Conservation (phyloP, 2,113 vertebrate genomes). For the Falco punctatus region DNA sequence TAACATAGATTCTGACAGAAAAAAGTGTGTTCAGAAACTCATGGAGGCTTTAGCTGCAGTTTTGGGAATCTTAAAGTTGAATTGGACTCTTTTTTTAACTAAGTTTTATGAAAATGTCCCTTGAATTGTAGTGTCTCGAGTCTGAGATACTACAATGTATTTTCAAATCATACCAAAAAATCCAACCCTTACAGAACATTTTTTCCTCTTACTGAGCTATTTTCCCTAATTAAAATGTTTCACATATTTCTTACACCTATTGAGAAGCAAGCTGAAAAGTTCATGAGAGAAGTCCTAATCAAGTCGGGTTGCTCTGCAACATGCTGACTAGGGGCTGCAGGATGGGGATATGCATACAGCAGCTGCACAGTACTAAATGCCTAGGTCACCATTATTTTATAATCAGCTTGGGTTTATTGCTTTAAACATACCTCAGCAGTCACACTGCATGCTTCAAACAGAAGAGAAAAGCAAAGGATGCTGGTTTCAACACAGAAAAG, state of each 20-base stretch:
- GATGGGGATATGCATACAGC: not conserved
- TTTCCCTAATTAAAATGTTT: not conserved
- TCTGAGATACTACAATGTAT: fast-evolving
- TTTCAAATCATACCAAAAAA: not conserved
- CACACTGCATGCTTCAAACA: not conserved
- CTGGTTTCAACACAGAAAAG: not conserved
- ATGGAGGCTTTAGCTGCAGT: not conserved
- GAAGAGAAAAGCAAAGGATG: not conserved
- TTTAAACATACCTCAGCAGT: not conserved
- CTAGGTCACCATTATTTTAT: not conserved
- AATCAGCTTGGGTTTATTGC: not conserved
- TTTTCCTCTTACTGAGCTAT: fast-evolving
- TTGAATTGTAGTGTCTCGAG: not conserved
- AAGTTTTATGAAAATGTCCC: not conserved
- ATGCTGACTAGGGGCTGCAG: not conserved
- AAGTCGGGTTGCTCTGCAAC: not conserved
- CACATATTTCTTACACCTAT: not conserved
- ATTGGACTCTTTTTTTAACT: not conserved
- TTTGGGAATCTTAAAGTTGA: not conserved
- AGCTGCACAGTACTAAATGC: not conserved
- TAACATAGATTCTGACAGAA: not conserved
- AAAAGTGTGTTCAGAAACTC: not conserved
- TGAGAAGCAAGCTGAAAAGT: not conserved
- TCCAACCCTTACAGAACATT: no score
- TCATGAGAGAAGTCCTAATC: not conserved